Percentiles rank a stretch among this genome's conserved stretches.
Evolutionary conservation across 2,888 invertebrate genomes (phyloP).

Genomic region (Diploptera punctata): DNA sequence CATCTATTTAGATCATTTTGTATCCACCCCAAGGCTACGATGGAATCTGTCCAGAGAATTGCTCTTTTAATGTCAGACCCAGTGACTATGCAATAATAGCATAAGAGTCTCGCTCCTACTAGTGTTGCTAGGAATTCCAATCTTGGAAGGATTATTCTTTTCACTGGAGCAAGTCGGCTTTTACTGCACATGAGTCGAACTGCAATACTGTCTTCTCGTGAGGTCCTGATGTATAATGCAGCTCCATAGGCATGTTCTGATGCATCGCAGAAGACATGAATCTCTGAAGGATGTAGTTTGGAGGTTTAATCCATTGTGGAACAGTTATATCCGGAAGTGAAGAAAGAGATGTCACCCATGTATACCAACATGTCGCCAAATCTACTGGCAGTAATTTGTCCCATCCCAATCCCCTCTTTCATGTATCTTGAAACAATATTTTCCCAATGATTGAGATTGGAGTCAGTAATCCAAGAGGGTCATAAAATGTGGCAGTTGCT

Average conservation of each 20-base stretch:
- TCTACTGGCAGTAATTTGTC: background rate
- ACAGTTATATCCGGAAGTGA: background rate
- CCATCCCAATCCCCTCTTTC: background rate
- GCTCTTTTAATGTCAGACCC: background rate
- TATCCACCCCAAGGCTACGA: slow-evolving; percentile 9
- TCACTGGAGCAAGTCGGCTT: background rate
- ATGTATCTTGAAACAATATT: slow-evolving; percentile 18
- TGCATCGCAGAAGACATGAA: slow-evolving; percentile 8
- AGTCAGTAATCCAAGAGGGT: background rate
- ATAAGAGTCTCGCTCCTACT: background rate
- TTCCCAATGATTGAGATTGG: background rate
- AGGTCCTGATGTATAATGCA: background rate
- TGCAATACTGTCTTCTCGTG: background rate
- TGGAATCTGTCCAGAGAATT: background rate
- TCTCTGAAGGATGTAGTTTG: too few species aligned
- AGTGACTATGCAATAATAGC: background rate
- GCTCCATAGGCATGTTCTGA: slow-evolving; percentile 18
- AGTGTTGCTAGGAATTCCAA: background rate
- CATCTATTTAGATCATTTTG: background rate
- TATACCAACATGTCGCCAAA: background rate
- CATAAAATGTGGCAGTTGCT: background rate
- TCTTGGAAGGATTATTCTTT: background rate
- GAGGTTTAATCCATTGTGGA: background rate
- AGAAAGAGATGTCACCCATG: background rate
- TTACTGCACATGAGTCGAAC: background rate